These are phyloP conservation scores for Holothuria scabra DNA, from an alignment of 53 echinoderm and acorn worm genomes.

Conservation along the genomic window DNA sequence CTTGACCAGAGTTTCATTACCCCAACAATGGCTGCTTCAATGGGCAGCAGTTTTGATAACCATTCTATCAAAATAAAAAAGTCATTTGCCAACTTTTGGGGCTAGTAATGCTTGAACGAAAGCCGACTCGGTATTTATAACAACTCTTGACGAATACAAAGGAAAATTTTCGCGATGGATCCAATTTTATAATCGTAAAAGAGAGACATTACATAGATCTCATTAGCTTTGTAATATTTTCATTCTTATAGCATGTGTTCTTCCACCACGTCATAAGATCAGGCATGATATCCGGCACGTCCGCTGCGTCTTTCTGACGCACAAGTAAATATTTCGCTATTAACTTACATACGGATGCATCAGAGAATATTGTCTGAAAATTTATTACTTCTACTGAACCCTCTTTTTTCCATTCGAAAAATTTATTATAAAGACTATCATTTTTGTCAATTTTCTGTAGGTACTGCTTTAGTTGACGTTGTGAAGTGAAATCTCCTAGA, in stretches of 20 bases:
- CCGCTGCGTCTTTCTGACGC: background rate
- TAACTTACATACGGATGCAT: conserved; percentile 16
- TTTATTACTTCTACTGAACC: conserved; percentile 54
- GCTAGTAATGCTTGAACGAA: too few species aligned
- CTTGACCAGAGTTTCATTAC: too few species aligned
- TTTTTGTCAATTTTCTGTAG: conserved; percentile 45
- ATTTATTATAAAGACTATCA: conserved; percentile 62
- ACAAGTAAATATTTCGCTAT: conserved; percentile 9
- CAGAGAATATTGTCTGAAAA: conserved; percentile 43
- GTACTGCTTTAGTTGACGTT: conserved; percentile 32
- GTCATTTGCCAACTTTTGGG: too few species aligned
- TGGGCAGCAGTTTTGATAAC: too few species aligned
- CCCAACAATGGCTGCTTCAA: too few species aligned
- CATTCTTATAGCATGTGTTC: conserved; percentile 1
- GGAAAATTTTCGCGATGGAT: too few species aligned
- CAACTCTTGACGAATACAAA: too few species aligned
- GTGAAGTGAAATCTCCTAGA: conserved; percentile 57
- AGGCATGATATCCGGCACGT: conserved; percentile 34
- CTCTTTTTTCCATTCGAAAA: conserved; percentile 64
- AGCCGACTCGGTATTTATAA: too few species aligned
- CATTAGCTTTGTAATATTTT: background rate
- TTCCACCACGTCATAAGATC: conserved; percentile 35
- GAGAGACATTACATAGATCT: too few species aligned
- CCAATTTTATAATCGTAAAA: too few species aligned
- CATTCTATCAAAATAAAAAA: too few species aligned